These are phyloP conservation scores for Chaetoderma sp. DNA, from an alignment of 2,888 invertebrate species.

Conservation along the genomic window DNA sequence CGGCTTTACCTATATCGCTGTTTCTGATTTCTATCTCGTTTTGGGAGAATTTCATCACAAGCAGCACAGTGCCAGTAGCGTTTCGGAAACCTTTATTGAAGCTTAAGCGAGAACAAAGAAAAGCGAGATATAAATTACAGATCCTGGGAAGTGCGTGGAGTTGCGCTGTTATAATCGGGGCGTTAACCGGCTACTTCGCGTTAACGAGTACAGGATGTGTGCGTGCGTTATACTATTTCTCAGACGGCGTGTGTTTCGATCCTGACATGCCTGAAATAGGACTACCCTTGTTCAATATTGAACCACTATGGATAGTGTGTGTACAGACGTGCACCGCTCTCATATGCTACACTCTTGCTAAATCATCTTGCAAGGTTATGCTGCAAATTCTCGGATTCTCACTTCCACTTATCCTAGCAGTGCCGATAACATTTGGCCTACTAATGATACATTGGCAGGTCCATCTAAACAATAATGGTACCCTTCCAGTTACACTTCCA, in stretches of 20 bases:
- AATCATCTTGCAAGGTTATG: conserved; percentile 95
- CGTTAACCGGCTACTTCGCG: conserved; percentile 74
- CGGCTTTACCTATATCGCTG: conserved; percentile 88
- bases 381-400: conserved; percentile 98
- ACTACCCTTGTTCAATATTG: conserved; percentile 29
- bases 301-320: conserved; percentile 50
- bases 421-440: conserved; percentile 88
- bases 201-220: conserved; percentile 44
- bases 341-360: conserved; percentile 91
- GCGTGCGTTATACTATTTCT: conserved; percentile 44
- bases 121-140: conserved; percentile 89
- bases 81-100: conserved; percentile 69
- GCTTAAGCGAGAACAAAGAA: conserved; percentile 79
- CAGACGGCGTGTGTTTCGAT: conserved; percentile 37
- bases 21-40: conserved; percentile 91
- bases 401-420: conserved; percentile 92
- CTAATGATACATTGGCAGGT: conserved; percentile 91
- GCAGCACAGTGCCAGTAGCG: conserved; percentile 80
- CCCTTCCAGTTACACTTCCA: conserved; percentile 81
- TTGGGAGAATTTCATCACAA: conserved; percentile 98
- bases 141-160: conserved; percentile 94
- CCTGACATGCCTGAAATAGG: conserved; percentile 37
- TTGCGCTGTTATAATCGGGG: conserved; percentile 82
- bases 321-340: conserved; percentile 87
- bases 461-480: conserved; percentile 54